Evolutionary conservation across 2,797 vertebrate genomes (phyloP).

Genomic region (Schizopygopsis malacanthus): DNA sequence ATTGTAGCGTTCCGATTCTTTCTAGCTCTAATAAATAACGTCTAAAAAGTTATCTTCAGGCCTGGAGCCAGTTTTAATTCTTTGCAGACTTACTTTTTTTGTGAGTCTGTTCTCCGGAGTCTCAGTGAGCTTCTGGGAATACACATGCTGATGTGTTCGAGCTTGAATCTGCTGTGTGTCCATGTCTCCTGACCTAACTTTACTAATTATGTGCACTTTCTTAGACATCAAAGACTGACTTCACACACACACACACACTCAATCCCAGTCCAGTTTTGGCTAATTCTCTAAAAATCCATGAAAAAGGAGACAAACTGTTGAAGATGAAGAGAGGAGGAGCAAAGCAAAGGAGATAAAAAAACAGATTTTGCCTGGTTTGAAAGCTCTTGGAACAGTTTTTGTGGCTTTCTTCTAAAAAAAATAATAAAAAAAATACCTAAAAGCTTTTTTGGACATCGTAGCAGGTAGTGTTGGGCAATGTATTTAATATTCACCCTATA

Average conservation of each 20-base stretch:
- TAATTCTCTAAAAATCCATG: conserved; percentile 37
- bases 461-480: not conserved
- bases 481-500: not conserved
- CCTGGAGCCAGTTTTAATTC: conserved; percentile 43
- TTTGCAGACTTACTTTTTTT: not conserved
- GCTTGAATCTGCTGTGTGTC: conserved; percentile 45
- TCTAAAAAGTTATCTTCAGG: conserved; percentile 35
- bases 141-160: conserved; percentile 34
- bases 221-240: conserved; percentile 46
- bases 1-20: conserved; percentile 20
- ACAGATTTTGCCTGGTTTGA: conserved; percentile 33
- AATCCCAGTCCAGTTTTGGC: conserved; percentile 19
- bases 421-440: not conserved
- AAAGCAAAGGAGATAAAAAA: conserved; percentile 3
- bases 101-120: conserved; percentile 28
- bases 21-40: conserved; percentile 33
- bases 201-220: conserved; percentile 51
- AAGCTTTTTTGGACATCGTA: conserved; percentile 6
- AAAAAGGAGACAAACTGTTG: conserved; percentile 10
- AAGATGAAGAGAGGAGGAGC: not conserved
- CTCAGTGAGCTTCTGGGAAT: conserved; percentile 33
- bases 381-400: conserved; percentile 34
- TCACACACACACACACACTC: conserved; percentile 13
- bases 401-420: not conserved
- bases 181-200: conserved; percentile 48